Conservation (phyloP, 2,888 invertebrate species). For the Drosophila pseudotalamancana region DNA sequence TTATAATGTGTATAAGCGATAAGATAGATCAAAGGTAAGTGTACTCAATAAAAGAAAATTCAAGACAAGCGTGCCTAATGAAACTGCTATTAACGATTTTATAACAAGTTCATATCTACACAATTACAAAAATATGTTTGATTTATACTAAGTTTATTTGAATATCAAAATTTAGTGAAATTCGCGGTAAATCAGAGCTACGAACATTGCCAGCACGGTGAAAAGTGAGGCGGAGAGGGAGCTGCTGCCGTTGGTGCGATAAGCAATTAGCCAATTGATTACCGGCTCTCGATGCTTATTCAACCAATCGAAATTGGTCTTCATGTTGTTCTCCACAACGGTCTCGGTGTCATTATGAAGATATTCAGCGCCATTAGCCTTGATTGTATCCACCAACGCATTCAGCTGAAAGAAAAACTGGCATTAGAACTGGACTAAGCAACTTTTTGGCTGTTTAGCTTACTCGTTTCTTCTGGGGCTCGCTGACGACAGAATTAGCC, state of each 20-base stretch:
- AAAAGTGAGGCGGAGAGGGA: slow-evolving; percentile 40
- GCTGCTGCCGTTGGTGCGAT: slow-evolving; percentile 39
- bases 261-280: slow-evolving; percentile 67
- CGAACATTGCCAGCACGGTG: slow-evolving; percentile 32
- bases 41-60: slow-evolving; percentile 31
- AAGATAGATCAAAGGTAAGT: slow-evolving; percentile 44
- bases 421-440: background rate
- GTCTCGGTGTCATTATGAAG: slow-evolving; percentile 39
- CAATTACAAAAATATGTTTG: background rate
- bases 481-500: slow-evolving; percentile 73
- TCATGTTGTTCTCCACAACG: slow-evolving; percentile 46
- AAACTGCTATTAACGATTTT: background rate
- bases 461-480: slow-evolving; percentile 74
- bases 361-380: slow-evolving; percentile 40
- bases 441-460: background rate
- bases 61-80: slow-evolving; percentile 15
- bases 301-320: slow-evolving; percentile 77
- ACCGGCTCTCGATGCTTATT: slow-evolving; percentile 68
- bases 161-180: slow-evolving; percentile 25
- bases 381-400: slow-evolving; percentile 63
- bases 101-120: background rate
- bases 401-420: slow-evolving; percentile 52
- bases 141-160: background rate
- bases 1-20: slow-evolving; percentile 27
- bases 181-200: slow-evolving; percentile 28